Base-by-base conservation (phyloP, 2,113 vertebrate genomes). In the Talpa occidentalis region DNA sequence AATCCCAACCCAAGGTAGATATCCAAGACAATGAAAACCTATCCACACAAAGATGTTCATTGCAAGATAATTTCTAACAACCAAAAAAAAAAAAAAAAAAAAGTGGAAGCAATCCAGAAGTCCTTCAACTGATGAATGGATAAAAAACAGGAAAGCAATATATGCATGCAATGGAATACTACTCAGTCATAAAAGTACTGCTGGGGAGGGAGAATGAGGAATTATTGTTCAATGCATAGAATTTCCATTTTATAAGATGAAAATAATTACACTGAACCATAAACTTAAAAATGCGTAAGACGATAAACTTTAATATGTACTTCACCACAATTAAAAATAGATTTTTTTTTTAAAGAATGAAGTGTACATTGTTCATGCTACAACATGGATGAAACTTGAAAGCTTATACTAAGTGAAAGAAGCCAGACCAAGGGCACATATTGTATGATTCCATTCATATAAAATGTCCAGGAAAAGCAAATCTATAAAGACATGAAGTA, bases 251-350 rank as follows among this genome's bases (percentile, higher is more conserved):
- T 32, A 15, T 49, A 69, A 62, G 47, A 67, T 66, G 14, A 49
- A 62, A 17, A 7, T 30, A 66, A 28, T 64, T 40, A 22, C 47
- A 42, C 16, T 24, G 21, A 19, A 70, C 11, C 17, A 3, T 49
- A 77, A 60, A 72, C 7, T 37, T 64, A 66, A 67, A 52, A 26
- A 84, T 35, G 52, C 37, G 28, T 56, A 74, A 17, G 28, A 80
- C 0, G 8, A 54, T 22, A 72, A 32, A 42, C 37, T 60, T 35
- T 16, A 92, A 56, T 28, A 22, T 72, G 3, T 62, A 62, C 37
- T 54, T 76, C 32, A 85, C 35, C 79, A 90, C 60, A 92, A 52
- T 32, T 92, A 49, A 79, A 77, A 90, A 28, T 47, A 69, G 47
- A 73, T 49, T 17, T 35, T n/a, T 66, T 91, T 86, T 16, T 21